These are phyloP conservation scores for human DNA, from an alignment of 2,113 vertebrate species.

Conservation along the genomic window DNA sequence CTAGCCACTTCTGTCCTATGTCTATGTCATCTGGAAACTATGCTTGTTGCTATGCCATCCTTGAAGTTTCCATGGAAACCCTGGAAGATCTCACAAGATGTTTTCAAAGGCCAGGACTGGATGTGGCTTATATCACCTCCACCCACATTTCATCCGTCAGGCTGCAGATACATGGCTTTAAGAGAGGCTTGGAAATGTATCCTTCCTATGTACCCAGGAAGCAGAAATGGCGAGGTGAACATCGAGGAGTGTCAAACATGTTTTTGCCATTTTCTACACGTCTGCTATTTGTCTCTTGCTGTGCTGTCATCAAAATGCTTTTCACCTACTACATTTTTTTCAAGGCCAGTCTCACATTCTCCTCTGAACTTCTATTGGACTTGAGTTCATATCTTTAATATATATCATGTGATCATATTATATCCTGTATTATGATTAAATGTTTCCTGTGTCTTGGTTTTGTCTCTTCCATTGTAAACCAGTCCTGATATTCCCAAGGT, in stretches of 20 bases:
- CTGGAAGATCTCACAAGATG: background rate
- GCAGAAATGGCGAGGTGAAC: fast-evolving
- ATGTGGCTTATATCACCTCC: background rate
- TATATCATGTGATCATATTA: fast-evolving
- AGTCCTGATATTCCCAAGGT: fast-evolving
- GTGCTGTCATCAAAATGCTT: background rate
- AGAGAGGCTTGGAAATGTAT: fast-evolving
- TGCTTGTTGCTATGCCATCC: constrained; percentile 39
- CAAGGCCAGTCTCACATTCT: background rate
- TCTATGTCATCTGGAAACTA: background rate
- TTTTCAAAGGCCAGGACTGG: constrained; percentile 39
- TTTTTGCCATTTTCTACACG: background rate
- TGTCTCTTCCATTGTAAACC: background rate
- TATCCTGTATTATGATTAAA: background rate
- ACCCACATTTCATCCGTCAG: background rate
- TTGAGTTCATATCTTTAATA: fast-evolving
- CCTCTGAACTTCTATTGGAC: background rate
- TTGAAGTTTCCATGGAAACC: constrained; percentile 55
- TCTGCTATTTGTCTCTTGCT: background rate
- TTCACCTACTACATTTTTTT: background rate
- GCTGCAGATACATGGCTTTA: fast-evolving
- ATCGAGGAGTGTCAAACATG: background rate
- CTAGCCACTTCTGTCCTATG: background rate
- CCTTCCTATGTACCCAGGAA: background rate
- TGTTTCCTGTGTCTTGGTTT: background rate